Evolutionary conservation across 2,797 vertebrate genomes (phyloP), one percentile per base, ranked within the genome.

Genomic region (Merluccius polli): DNA sequence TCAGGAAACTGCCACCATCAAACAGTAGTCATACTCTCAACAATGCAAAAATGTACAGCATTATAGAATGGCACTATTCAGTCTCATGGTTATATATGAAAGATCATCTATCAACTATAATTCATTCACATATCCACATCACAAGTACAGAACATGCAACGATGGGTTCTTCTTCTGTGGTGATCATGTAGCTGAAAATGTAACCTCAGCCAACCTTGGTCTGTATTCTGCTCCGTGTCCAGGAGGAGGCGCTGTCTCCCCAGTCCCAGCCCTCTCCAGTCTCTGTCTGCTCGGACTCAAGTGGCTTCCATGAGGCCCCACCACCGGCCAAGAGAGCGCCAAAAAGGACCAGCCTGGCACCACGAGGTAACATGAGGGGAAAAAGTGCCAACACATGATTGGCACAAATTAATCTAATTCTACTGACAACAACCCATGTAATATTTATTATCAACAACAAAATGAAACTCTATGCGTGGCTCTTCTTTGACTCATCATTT

Each of bases 231-330:
- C 71, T 71, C 9, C 24, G 32, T 36, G 24, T 83, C 32, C 85
- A 99, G 98, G 97, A 97, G 82, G 97, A 96, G 75, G 94, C 95
- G 71, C 89, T 95, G 77, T 95, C 90, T 68, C 89, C 93, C 83
- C 83, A 89, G 84, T 92, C 93, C 27, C 94, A 94, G 85, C 89
- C 86, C 84, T 97, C 96, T 82, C 96, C 96, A 0, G 52, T 93
- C 27, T 98, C 97, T 3, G 89, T 98, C 32, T 97, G 93, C 73
- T 92, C 95, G 2, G 96, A 96, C 73, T 92, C 93, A 70, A 95
- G 93, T 72, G 91, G 94, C 41, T 90, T 89, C 48, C 93, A 91
- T 41, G 91, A 91, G 68, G 75, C 81, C 0, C 88, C 88, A 30
- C 82, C 80, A 2, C 78, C 93, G 89, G 79, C 92, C 86, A 87